Evolutionary conservation across 2,888 invertebrate genomes (phyloP).

Genomic region (Leucophora obtusa): DNA sequence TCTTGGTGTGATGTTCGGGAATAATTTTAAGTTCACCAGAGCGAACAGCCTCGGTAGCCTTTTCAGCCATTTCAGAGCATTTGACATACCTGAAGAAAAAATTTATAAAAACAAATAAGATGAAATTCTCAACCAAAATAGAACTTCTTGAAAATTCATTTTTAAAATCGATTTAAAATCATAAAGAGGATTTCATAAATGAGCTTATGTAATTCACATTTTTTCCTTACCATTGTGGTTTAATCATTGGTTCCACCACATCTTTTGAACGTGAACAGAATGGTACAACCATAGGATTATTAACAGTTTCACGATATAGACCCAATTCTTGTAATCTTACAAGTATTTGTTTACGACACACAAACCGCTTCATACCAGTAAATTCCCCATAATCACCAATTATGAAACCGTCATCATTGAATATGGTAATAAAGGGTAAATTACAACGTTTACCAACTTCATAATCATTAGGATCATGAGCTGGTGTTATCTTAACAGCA

Average conservation of each 20-base stretch:
- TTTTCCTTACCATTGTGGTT: slow-evolving; percentile 92
- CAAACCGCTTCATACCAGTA: slow-evolving; percentile 93
- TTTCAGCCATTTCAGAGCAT: slow-evolving; percentile 92
- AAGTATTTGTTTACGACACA: slow-evolving; percentile 90
- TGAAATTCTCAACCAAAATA: neutral
- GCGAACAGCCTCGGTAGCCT: slow-evolving; percentile 89
- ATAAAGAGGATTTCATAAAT: no score
- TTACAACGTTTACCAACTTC: slow-evolving; percentile 94
- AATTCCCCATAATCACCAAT: slow-evolving; percentile 88
- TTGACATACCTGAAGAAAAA: slow-evolving; percentile 85
- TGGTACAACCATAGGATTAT: slow-evolving; percentile 98
- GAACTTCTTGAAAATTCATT: no score
- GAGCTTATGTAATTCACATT: no score
- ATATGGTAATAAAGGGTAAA: slow-evolving; percentile 91
- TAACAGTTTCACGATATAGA: slow-evolving; percentile 88
- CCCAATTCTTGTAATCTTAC: slow-evolving; percentile 85
- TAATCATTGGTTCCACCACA: slow-evolving; percentile 96
- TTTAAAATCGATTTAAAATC: no score
- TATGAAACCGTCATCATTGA: slow-evolving; percentile 94
- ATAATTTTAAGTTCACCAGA: slow-evolving; percentile 91
- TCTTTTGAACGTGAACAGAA: slow-evolving; percentile 98
- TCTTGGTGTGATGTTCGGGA: slow-evolving; percentile 93
- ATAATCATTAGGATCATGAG: slow-evolving; percentile 98
- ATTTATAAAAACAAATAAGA: neutral
- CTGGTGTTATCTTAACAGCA: slow-evolving; percentile 99